Evolutionary conservation across 2,888 invertebrate species (phyloP).

Genomic region (Epirrhoe tristata): DNA sequence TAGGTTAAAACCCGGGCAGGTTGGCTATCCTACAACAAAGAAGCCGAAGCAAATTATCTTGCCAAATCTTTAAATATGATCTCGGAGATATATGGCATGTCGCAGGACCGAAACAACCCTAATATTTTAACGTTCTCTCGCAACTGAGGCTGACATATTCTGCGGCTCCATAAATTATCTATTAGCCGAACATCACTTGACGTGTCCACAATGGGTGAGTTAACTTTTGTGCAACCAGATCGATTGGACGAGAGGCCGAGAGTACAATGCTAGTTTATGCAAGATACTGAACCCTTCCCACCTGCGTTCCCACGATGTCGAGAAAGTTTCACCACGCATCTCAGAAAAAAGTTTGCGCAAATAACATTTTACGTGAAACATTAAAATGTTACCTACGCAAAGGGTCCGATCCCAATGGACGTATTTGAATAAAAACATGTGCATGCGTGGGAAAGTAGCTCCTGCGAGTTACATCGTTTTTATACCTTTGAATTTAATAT

Average conservation of each 20-base stretch:
- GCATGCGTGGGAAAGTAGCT: conserved; percentile 70
- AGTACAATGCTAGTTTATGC: conserved; percentile 62
- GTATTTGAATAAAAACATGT: conserved; percentile 62
- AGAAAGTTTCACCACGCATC: conserved; percentile 75
- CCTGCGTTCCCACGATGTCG: conserved; percentile 82
- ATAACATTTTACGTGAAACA: conserved; percentile 77
- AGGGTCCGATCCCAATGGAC: conserved; percentile 64
- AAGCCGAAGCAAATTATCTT: conserved; percentile 67
- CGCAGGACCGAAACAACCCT: conserved; percentile 71
- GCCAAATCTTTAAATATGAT: conserved; percentile 66
- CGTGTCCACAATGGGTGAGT: conserved; percentile 75
- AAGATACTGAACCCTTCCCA: conserved; percentile 75
- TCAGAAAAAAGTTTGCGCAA: conserved; percentile 78
- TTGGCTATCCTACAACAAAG: conserved; percentile 49
- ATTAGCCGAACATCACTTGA: conserved; percentile 81
- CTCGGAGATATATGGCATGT: conserved; percentile 59
- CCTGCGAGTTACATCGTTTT: conserved; percentile 48
- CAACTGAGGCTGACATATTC: conserved; percentile 62
- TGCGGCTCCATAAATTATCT: conserved; percentile 82
- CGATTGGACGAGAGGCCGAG: conserved; percentile 54
- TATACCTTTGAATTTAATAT: conserved; percentile 1
- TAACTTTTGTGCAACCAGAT: conserved; percentile 81
- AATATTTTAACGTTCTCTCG: conserved; percentile 74
- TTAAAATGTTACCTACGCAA: conserved; percentile 71
- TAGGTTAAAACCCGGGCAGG: conserved; percentile 30